Conservation (phyloP, 2,888 invertebrate genomes). For the Pseudoips prasinana region DNA sequence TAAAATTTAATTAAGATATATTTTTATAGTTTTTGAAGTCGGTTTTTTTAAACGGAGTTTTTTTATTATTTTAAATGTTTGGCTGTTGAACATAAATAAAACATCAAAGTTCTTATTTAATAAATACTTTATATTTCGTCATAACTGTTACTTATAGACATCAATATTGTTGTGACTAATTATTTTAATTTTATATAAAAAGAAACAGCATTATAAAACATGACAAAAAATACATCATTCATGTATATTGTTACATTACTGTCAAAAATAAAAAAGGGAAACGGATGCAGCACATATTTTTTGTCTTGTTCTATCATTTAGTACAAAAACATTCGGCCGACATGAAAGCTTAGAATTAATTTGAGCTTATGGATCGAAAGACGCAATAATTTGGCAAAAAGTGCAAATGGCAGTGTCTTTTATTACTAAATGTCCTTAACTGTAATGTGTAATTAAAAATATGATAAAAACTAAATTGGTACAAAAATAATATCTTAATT, state of each 20-base stretch:
- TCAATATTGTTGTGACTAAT: conserved; percentile 30
- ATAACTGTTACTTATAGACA: conserved; percentile 40
- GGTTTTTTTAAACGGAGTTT: no score
- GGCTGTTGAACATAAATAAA: no score
- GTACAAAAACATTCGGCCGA: conserved; percentile 22
- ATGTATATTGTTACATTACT: background rate
- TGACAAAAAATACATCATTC: conserved; percentile 25
- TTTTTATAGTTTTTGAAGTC: no score
- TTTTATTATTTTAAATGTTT: no score
- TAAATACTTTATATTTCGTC: conserved; percentile 70
- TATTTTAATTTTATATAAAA: conserved; percentile 13
- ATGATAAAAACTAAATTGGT: conserved; percentile 51
- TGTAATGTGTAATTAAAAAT: conserved; percentile 26
- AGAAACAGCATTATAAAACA: background rate
- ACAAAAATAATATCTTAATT: conserved; percentile 70
- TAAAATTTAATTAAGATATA: no score
- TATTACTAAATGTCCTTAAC: conserved; percentile 37
- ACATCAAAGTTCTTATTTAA: conserved; percentile 59
- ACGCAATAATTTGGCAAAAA: conserved; percentile 41
- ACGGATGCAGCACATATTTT: conserved; percentile 2
- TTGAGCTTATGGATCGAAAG: conserved; percentile 23
- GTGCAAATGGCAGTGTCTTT: conserved; percentile 68
- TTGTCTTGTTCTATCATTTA: conserved; percentile 18
- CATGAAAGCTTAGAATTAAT: conserved; percentile 26
- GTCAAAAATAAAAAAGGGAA: background rate